A percentile compares a stretch with the other conserved stretches of the same genome.
Conservation (phyloP, 2,888 invertebrate genomes). For the Epirrhoe alternata region DNA sequence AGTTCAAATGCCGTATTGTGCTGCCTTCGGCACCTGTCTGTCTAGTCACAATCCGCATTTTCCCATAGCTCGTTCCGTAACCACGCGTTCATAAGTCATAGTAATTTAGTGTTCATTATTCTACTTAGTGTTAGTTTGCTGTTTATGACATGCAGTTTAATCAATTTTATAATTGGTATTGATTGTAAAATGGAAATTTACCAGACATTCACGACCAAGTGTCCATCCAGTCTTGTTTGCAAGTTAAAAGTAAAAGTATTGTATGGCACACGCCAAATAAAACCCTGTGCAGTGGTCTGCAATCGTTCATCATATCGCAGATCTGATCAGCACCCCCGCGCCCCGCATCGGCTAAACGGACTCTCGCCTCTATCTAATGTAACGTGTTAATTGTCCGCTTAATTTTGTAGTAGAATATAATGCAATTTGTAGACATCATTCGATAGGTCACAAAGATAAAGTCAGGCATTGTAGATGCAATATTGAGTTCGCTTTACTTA, state of each 20-base stretch:
- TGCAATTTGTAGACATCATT: conserved; percentile 72
- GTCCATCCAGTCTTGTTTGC: not conserved
- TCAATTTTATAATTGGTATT: not conserved
- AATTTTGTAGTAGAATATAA: conserved; percentile 71
- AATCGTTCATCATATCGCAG: not conserved
- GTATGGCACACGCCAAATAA: not conserved
- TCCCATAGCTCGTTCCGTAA: conserved; percentile 14
- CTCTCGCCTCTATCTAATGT: conserved; percentile 42
- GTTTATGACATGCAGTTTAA: not conserved
- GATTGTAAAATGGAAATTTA: not conserved
- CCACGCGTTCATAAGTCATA: not conserved
- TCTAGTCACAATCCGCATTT: conserved; percentile 29
- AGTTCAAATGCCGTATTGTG: conserved; percentile 38
- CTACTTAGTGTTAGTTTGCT: not conserved
- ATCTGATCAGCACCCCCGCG: not conserved
- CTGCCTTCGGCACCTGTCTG: conserved; percentile 39
- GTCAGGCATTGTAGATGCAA: conserved; percentile 65
- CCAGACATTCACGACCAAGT: not conserved
- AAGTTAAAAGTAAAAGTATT: not conserved
- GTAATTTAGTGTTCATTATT: conserved; percentile 4
- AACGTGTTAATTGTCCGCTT: conserved; percentile 64
- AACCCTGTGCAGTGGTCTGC: not conserved
- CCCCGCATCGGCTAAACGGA: not conserved
- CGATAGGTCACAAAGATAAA: conserved; percentile 67
- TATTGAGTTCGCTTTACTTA: conserved; percentile 67